A percentile compares a stretch with the other conserved stretches of the same genome.
phyloP scores from a whole-genome alignment of 2,113 vertebrate species.

The Edolisoma coerulescens region DNA sequence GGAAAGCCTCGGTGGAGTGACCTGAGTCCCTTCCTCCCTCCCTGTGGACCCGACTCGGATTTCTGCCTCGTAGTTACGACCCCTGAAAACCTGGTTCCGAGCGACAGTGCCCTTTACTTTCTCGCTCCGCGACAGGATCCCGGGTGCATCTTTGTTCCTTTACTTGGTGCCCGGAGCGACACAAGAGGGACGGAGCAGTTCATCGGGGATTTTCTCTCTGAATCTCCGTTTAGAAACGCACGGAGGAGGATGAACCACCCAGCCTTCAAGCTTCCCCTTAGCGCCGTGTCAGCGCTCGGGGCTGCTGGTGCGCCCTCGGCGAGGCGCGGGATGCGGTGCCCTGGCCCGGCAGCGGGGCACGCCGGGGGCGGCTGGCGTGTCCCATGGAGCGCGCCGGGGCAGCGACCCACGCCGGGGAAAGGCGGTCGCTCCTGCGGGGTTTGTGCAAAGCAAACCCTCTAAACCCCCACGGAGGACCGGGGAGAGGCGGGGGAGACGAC shows the following conservation, averaged over 20 bases:
- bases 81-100: background rate
- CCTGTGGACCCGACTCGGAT: background rate
- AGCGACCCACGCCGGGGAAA: background rate
- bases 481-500: too few relatives aligned
- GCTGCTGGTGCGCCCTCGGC: background rate
- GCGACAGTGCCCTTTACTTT: background rate
- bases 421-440: background rate
- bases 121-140: background rate
- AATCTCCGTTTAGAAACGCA: background rate
- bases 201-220: background rate
- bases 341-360: background rate
- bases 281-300: background rate
- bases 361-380: background rate
- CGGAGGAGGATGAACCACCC: background rate
- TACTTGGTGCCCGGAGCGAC: background rate
- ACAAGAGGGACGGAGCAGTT: background rate
- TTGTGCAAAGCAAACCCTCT: background rate
- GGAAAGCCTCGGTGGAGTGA: constrained; percentile 16
- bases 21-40: background rate
- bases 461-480: background rate
- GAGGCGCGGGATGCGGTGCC: background rate
- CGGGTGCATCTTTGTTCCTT: background rate
- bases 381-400: background rate
- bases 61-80: background rate
- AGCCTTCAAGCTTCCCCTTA: background rate